A percentile compares a stretch with the other conserved stretches of the same genome.
Evolutionary conservation across 2,797 vertebrate species (phyloP).

Genomic region (Schizothorax lantsangensis): DNA sequence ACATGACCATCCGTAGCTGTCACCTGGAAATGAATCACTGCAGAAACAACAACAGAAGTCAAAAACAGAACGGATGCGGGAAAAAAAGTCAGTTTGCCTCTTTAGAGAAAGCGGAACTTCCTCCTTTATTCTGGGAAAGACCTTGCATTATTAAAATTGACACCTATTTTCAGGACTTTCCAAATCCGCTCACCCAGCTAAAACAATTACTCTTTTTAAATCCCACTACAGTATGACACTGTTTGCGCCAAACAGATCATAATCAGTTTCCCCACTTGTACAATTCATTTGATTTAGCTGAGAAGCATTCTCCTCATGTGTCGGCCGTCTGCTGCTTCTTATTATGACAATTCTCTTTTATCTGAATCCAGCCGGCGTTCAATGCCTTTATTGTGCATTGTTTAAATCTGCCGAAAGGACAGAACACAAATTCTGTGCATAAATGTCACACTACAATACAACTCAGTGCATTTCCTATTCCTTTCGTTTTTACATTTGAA

Average conservation of each 20-base stretch:
- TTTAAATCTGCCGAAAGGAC: conserved; percentile 77
- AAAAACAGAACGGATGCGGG: conserved; percentile 57
- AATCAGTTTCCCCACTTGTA: conserved; percentile 85
- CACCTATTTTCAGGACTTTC: conserved; percentile 85
- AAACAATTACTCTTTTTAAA: conserved; percentile 87
- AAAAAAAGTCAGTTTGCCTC: conserved; percentile 58
- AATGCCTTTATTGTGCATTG: conserved; percentile 87
- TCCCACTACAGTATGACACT: conserved; percentile 84
- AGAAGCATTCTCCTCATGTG: conserved; percentile 88
- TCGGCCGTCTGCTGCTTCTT: conserved; percentile 87
- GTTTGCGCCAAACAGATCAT: conserved; percentile 84
- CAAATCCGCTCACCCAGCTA: conserved; percentile 79
- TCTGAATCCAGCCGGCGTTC: conserved; percentile 86
- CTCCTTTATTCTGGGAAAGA: conserved; percentile 82
- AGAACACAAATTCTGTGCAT: conserved; percentile 73
- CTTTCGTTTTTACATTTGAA: conserved; percentile 13
- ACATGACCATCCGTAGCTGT: background rate
- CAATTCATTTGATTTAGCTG: conserved; percentile 89
- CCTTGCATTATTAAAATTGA: conserved; percentile 80
- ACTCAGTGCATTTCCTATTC: conserved; percentile 40
- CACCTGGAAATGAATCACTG: conserved; percentile 52
- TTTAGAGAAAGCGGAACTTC: conserved; percentile 72
- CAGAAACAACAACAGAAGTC: conserved; percentile 55
- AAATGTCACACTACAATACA: conserved; percentile 65
- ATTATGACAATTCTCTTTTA: conserved; percentile 88